Evolutionary conservation across 1,140 invertebrate species (phyloP).

Genomic region (Macrocentrus cingulum): DNA sequence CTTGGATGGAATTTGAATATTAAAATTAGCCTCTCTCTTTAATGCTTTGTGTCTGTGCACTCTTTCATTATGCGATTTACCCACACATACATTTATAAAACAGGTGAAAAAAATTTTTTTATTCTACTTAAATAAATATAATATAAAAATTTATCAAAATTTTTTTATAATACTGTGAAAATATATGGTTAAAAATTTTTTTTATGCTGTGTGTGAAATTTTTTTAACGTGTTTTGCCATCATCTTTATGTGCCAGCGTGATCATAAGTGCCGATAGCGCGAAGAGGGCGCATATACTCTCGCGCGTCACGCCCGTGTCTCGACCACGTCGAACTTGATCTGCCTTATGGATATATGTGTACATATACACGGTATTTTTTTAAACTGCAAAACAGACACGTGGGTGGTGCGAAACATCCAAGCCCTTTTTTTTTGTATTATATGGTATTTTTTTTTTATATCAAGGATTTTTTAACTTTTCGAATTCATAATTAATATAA

Average conservation of each 20-base stretch:
- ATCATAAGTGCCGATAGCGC: slow-evolving; percentile 9
- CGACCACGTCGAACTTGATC: slow-evolving; percentile 12
- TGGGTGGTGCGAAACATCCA: slow-evolving; percentile 5
- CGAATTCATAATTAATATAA: too few relatives aligned
- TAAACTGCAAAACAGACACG: neutral
- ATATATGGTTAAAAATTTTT: too few relatives aligned
- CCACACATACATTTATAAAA: too few relatives aligned
- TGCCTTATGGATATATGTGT: neutral
- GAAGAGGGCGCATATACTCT: slow-evolving; percentile 2
- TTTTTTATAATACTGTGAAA: too few relatives aligned
- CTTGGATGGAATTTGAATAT: slow-evolving; percentile 52
- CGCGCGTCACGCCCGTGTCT: slow-evolving; percentile 14
- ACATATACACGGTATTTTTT: neutral
- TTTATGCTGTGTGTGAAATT: too few relatives aligned
- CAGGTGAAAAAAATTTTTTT: too few relatives aligned
- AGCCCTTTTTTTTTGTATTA: too few relatives aligned
- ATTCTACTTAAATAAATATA: too few relatives aligned
- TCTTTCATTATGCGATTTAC: too few relatives aligned
- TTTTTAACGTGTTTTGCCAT: slow-evolving; percentile 3
- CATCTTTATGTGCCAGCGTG: neutral
- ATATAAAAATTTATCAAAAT: too few relatives aligned
- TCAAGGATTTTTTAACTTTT: neutral
- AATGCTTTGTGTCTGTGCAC: slow-evolving; percentile 31
- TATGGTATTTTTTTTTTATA: neutral
- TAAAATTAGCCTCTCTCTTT: slow-evolving; percentile 51